A percentile compares a stretch with the other conserved stretches of the same genome.
Conservation (phyloP, 2,888 invertebrate species). For the Notodonta ziczac region DNA sequence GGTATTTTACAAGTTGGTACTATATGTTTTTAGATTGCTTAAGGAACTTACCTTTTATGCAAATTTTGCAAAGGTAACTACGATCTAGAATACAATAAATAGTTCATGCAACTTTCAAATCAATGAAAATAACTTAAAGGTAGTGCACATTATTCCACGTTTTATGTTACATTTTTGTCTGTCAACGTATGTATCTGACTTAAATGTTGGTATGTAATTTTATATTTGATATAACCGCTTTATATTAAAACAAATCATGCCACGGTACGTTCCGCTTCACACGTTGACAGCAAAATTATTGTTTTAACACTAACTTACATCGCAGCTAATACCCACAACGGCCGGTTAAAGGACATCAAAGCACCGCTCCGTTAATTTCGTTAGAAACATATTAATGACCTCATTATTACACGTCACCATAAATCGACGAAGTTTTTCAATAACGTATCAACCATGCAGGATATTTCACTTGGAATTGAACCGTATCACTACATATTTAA, state of each 20-base stretch:
- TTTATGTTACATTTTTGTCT: no score
- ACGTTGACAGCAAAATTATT: conserved; percentile 53
- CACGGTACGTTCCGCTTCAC: conserved; percentile 41
- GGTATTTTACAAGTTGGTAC: no score
- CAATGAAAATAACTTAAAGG: no score
- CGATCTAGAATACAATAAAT: no score
- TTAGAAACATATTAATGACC: conserved; percentile 77
- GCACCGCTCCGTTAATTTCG: conserved; percentile 71
- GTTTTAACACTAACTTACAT: conserved; percentile 53
- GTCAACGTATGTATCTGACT: no score
- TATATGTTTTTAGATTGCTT: no score
- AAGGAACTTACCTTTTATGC: no score
- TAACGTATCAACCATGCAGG: background rate
- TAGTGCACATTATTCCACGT: no score
- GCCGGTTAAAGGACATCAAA: conserved; percentile 71
- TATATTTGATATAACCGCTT: background rate
- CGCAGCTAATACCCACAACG: conserved; percentile 44
- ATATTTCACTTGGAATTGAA: background rate
- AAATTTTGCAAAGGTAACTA: no score
- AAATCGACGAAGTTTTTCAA: background rate
- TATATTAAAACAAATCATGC: background rate
- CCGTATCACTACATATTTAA: background rate
- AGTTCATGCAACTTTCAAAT: no score
- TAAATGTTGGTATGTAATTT: no score
- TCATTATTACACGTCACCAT: conserved; percentile 75